phyloP scores from a whole-genome alignment of 1,140 invertebrate genomes.

The Drosophila bocki region DNA sequence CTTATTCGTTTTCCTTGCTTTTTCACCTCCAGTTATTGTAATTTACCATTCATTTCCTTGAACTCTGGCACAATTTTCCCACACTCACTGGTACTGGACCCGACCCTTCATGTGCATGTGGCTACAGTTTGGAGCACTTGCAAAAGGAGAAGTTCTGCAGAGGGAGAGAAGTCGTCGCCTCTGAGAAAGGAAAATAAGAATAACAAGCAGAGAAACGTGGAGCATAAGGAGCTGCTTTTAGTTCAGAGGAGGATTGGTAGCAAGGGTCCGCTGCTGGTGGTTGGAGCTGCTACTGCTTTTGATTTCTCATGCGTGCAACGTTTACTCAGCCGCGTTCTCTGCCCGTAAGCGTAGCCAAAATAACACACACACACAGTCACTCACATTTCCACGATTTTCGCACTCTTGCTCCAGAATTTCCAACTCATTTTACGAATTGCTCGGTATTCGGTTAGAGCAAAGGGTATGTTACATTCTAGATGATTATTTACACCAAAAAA shows the following conservation, averaged over 20 bases:
- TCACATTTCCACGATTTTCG: conserved; percentile 3
- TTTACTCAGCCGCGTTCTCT: conserved; percentile 64
- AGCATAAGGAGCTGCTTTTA: conserved; percentile 48
- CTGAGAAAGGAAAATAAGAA: conserved; percentile 20
- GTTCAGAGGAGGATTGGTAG: conserved; percentile 10
- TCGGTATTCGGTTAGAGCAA: not conserved
- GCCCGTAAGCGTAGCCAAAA: conserved; percentile 57
- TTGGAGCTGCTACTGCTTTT: conserved; percentile 55
- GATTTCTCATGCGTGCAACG: conserved; percentile 75
- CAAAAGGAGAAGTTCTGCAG: not conserved
- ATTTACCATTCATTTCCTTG: conserved; percentile 48
- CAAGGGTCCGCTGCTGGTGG: conserved; percentile 1
- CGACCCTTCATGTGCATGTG: conserved; percentile 25
- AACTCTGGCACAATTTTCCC: conserved; percentile 16
- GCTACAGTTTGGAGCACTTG: conserved; percentile 35
- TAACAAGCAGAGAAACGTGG: conserved; percentile 19
- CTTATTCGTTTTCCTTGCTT: not conserved
- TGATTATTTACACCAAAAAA: conserved; percentile 3
- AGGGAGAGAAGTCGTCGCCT: conserved; percentile 16
- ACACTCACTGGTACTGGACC: not conserved
- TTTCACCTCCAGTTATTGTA: conserved; percentile 45
- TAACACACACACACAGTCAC: conserved; percentile 23
- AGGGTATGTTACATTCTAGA: not conserved
- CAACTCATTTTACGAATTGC: conserved; percentile 3
- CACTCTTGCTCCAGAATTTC: conserved; percentile 1